Percentiles rank a stretch among this genome's conserved stretches.
Evolutionary conservation across 2,888 invertebrate genomes (phyloP).

Genomic region (Teinopalpus imperialis): DNA sequence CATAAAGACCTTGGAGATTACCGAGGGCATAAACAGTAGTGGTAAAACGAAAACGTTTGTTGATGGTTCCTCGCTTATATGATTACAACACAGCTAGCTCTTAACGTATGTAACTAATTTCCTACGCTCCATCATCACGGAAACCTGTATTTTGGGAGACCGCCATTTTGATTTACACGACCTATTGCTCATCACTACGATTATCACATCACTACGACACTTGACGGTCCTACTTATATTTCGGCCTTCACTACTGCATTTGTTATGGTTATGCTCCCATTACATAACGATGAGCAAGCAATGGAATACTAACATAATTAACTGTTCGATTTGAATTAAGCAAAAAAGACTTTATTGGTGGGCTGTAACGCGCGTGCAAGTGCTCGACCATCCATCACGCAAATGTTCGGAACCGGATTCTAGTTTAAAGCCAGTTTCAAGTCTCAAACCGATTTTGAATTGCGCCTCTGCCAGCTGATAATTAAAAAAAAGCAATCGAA

Average conservation of each 20-base stretch:
- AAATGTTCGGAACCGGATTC: conserved; percentile 71
- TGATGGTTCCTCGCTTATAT: no score
- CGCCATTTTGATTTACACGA: conserved; percentile 73
- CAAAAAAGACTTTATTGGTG: conserved; percentile 38
- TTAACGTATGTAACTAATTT: conserved; percentile 44
- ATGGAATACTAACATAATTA: conserved; percentile 34
- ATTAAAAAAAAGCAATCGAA: conserved; percentile 17
- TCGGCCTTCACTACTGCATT: conserved; percentile 35
- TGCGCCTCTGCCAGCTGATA: conserved; percentile 53
- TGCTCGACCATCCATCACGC: conserved; percentile 75
- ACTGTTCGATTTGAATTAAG: conserved; percentile 31
- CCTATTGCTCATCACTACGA: conserved; percentile 62
- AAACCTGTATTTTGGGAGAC: conserved; percentile 72
- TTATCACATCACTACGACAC: conserved; percentile 37
- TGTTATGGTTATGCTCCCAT: not conserved
- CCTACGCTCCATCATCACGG: conserved; percentile 55
- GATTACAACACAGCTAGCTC: conserved; percentile 11
- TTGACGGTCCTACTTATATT: not conserved
- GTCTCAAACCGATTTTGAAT: conserved; percentile 51
- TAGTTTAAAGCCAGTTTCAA: conserved; percentile 51
- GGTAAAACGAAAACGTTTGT: not conserved
- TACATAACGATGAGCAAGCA: conserved; percentile 32
- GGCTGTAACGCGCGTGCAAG: conserved; percentile 52
- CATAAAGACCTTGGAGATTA: no score
- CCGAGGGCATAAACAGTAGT: not conserved